These are phyloP conservation scores for Toxonevra muliebris DNA, from an alignment of 2,888 invertebrate species.

Conservation along the genomic window DNA sequence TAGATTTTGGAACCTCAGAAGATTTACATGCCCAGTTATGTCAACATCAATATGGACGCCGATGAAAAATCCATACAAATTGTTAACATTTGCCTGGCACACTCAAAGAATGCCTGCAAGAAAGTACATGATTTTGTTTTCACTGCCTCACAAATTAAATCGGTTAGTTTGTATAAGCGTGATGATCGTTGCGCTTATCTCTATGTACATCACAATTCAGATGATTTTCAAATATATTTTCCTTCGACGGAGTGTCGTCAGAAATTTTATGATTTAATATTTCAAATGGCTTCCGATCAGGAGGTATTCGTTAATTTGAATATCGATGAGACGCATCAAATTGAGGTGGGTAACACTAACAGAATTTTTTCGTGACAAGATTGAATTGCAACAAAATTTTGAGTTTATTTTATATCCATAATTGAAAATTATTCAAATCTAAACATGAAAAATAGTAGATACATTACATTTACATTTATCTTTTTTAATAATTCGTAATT, in stretches of 20 bases:
- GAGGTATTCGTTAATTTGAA: conserved; percentile 80
- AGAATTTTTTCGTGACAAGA: conserved; percentile 4
- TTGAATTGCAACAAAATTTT: no score
- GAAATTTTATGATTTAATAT: conserved; percentile 83
- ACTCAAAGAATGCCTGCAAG: conserved; percentile 78
- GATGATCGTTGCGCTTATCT: conserved; percentile 96
- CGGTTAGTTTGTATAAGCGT: conserved; percentile 87
- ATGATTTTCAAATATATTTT: conserved; percentile 98
- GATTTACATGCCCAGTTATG: conserved; percentile 93
- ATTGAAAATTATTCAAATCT: neutral
- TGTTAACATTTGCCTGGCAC: conserved; percentile 83
- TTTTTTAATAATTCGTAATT: neutral
- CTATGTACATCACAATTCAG: conserved; percentile 97
- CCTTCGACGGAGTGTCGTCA: conserved; percentile 88
- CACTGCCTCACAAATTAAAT: conserved; percentile 74
- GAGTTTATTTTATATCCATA: neutral
- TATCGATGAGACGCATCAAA: conserved; percentile 73
- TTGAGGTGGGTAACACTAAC: conserved; percentile 70
- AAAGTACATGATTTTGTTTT: conserved; percentile 95
- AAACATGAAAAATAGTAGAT: neutral
- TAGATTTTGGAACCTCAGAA: conserved; percentile 90
- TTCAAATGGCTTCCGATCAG: conserved; percentile 89
- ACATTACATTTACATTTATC: neutral
- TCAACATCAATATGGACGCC: conserved; percentile 93
- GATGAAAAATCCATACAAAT: conserved; percentile 93